phyloP scores from a whole-genome alignment of 2,888 invertebrate genomes.

The Stenchaetothrips biformis region DNA sequence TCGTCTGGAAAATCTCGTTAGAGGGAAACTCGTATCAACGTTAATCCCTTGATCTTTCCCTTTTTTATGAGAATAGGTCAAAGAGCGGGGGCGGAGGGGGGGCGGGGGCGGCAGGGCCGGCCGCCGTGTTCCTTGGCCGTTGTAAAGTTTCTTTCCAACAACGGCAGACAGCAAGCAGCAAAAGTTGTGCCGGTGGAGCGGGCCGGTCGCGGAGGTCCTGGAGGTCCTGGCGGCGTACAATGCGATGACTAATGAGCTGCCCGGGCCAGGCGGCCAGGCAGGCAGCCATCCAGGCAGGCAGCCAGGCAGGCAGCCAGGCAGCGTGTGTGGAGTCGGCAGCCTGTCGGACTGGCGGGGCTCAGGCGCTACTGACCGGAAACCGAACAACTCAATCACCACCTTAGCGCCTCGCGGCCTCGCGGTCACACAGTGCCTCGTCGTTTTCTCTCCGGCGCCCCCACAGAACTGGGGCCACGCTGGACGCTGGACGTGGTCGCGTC shows the following conservation, averaged over 20 bases:
- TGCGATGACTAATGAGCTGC: background rate
- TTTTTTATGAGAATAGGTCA: too few relatives aligned
- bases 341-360: background rate
- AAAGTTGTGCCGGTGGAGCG: background rate
- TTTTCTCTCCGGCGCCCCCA: too few relatives aligned
- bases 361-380: background rate
- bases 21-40: too few relatives aligned
- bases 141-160: background rate
- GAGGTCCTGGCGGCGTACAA: background rate
- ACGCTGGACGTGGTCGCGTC: too few relatives aligned
- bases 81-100: too few relatives aligned
- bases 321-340: background rate
- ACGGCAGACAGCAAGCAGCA: background rate
- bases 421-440: too few relatives aligned
- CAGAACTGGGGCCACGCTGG: too few relatives aligned
- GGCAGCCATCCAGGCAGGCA: background rate
- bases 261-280: background rate
- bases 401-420: background rate
- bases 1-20: too few relatives aligned
- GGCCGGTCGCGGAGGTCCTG: background rate
- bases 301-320: background rate
- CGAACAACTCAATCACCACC: background rate
- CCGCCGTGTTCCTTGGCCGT: background rate
- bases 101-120: background rate
- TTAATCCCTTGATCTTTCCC: too few relatives aligned